These are phyloP conservation scores for Illadopsis cleaveri DNA, from an alignment of 2,113 vertebrate genomes.

Conservation along the genomic window DNA sequence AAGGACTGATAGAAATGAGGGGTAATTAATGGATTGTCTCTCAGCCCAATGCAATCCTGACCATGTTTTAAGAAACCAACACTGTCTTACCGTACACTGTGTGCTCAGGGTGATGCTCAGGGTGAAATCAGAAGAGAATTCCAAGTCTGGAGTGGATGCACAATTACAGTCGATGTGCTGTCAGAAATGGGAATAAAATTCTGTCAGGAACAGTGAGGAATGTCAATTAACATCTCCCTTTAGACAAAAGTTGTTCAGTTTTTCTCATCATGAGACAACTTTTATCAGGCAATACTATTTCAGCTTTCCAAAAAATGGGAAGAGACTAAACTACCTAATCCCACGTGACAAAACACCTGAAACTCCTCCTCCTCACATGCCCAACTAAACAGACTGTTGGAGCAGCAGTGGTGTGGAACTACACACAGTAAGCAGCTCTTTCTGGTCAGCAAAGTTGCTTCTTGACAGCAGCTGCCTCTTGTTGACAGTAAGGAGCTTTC, in stretches of 20 bases:
- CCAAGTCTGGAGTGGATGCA: slow-evolving; percentile 81
- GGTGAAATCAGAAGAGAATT: slow-evolving; percentile 88
- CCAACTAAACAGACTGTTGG: background rate
- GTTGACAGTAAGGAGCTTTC: background rate
- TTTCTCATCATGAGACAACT: background rate
- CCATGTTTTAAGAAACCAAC: background rate
- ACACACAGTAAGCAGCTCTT: fast-evolving
- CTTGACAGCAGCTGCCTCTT: background rate
- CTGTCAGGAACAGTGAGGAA: background rate
- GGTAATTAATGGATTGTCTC: slow-evolving; percentile 66
- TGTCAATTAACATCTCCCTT: background rate
- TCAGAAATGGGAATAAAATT: background rate
- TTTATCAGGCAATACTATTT: background rate
- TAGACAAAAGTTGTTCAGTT: background rate
- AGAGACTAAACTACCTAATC: background rate
- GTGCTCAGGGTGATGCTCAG: slow-evolving; percentile 80
- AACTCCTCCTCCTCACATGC: background rate
- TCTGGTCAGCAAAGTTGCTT: background rate
- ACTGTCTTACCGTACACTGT: slow-evolving; percentile 85
- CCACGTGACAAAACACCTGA: background rate
- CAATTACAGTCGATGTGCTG: slow-evolving; percentile 88
- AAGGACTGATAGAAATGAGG: slow-evolving; percentile 63
- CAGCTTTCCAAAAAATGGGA: background rate
- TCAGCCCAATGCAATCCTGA: background rate
- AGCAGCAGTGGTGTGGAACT: background rate